Percentiles rank a stretch among this genome's conserved stretches.
These are phyloP conservation scores for Drosophila repletoides DNA, from an alignment of 1,140 invertebrate genomes.

Conservation along the genomic window DNA sequence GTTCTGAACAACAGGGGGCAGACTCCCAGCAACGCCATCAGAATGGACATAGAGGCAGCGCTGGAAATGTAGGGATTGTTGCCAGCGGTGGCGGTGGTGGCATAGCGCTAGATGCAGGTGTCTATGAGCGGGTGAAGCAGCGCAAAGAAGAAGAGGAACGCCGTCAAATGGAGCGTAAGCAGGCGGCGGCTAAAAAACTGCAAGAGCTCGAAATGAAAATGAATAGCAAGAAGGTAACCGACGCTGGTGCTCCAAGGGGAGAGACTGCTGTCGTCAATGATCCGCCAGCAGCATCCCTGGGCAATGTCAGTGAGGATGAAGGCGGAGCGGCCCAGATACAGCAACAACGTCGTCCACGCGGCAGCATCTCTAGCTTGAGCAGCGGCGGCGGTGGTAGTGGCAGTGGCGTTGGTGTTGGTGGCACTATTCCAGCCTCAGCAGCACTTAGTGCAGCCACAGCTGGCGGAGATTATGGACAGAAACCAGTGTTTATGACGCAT, in stretches of 20 bases:
- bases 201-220: conserved; percentile 86
- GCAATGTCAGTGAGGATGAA: conserved; percentile 59
- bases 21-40: conserved; percentile 68
- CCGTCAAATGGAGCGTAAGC: conserved; percentile 85
- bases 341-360: conserved; percentile 54
- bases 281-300: conserved; percentile 15
- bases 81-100: conserved; percentile 43
- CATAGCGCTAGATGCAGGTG: conserved; percentile 73
- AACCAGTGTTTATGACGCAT: conserved; percentile 86
- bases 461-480: conserved; percentile 58
- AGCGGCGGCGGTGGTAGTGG: conserved; percentile 27
- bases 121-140: conserved; percentile 86
- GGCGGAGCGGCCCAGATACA: conserved; percentile 8
- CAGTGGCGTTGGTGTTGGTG: conserved; percentile 19
- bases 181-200: conserved; percentile 86
- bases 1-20: conserved; percentile 36
- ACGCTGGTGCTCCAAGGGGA: conserved; percentile 67
- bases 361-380: conserved; percentile 58
- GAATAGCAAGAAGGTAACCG: conserved; percentile 83
- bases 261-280: conserved; percentile 8
- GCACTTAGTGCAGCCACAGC: background rate
- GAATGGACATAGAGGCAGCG: conserved; percentile 74
- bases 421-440: conserved; percentile 17
- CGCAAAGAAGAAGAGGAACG: conserved; percentile 89
- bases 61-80: conserved; percentile 54